phyloP scores from a whole-genome alignment of 1,140 invertebrate genomes.

The Belonocnema kinseyi region DNA sequence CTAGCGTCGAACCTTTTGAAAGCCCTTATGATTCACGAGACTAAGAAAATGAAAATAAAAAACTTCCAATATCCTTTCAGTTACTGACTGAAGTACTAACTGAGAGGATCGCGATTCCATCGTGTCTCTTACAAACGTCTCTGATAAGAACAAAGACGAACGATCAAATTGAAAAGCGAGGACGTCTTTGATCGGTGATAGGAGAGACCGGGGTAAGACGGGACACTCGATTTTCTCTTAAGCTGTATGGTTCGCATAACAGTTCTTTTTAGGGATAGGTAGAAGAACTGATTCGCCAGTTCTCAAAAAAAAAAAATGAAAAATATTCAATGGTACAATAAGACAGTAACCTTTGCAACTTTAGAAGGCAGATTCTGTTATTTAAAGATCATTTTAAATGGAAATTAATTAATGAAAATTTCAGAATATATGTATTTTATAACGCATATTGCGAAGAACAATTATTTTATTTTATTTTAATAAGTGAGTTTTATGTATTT shows the following conservation, averaged over 20 bases:
- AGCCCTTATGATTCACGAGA: neutral
- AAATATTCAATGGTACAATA: neutral
- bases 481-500: neutral
- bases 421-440: no score
- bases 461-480: neutral
- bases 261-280: no score
- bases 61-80: neutral
- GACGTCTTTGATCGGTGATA: neutral
- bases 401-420: no score
- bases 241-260: no score
- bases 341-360: neutral
- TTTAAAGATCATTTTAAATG: no score
- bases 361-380: no score
- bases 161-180: constrained; percentile 6
- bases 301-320: no score
- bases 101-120: neutral
- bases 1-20: neutral
- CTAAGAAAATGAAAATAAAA: neutral
- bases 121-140: neutral
- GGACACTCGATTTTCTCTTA: no score
- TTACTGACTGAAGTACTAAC: neutral
- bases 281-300: no score
- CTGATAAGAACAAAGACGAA: constrained; percentile 15
- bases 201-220: neutral
- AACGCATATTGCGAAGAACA: no score